Evolutionary conservation across 2,113 vertebrate genomes (phyloP), one percentile per base, ranked within the genome.

Genomic region (Paramormyrops kingsleyae): DNA sequence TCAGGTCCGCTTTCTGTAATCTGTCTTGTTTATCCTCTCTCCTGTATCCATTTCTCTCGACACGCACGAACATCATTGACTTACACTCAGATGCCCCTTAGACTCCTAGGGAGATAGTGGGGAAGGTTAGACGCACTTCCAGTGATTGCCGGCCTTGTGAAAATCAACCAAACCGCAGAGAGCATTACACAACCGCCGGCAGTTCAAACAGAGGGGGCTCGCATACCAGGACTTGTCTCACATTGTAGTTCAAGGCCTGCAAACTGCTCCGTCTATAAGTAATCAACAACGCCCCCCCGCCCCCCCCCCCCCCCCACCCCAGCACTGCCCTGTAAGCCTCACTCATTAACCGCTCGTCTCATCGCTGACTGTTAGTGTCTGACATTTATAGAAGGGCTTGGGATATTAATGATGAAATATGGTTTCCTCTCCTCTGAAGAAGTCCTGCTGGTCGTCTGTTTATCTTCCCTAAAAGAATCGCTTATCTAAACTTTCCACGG

Each of bases 341-440:
- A 3, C 56, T 42, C 52, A 62, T 88, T 88, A 88, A 88, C n/a
- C 0, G 85, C 56, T 66, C 3, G 19, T 52, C 39, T 88, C 87
- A 39, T 88, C 56, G 7, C 17, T 1, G 53, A 59, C 49, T n/a
- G 31, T 88, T 44, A 62, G 56, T 21, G 31, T 6, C 87, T 88
- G 35, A 88, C 87, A 66, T 88, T 88, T 88, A 62, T 88, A 66
- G 53, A 56, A 46, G 12, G n/a, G 44, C n/a, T 74, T 50, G 24
- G 52, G 42, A 62, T 88, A 49, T 74, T 88, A 88, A 74, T 74
- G 87, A 74, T 74, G 59, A 88, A 70, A 74, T 88, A 88, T 47
- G 59, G 62, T 49, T 88, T 88, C 87, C 87, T 88, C 87, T 70
- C 42, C 44, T 44, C 59, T 88, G 87, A 88, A 88, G 42, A 74